Base-by-base conservation (phyloP, 2,888 invertebrate genomes). In the Octodonta nipae region DNA sequence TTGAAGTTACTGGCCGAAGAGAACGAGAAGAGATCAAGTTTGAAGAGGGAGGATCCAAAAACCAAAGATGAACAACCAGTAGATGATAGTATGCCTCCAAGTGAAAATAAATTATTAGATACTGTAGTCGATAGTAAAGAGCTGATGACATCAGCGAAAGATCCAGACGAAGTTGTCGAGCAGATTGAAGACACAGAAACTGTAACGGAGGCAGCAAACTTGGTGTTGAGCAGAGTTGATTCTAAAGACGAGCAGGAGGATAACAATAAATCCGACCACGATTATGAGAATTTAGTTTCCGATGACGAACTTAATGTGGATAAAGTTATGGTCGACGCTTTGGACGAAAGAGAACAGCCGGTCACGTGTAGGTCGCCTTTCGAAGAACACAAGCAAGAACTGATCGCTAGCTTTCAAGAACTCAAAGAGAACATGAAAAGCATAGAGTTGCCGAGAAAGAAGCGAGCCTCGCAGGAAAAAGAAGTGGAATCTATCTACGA, bases 61-160 rank as follows among this genome's bases (percentile, higher is more conserved):
- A n/a, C n/a, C n/a, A n/a, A n/a, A n/a, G n/a, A n/a, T n/a, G n/a
- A n/a, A n/a, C n/a, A n/a, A n/a, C n/a, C n/a, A n/a, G n/a, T n/a
- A n/a, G n/a, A n/a, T n/a, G n/a, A n/a, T n/a, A n/a, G n/a, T n/a
- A n/a, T n/a, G n/a, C n/a, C n/a, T n/a, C n/a, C n/a, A n/a, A n/a
- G n/a, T n/a, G n/a, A n/a, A n/a, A n/a, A n/a, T n/a, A 64, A 68
- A 40, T 50, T 67, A 34, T 43, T 67, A 2, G 52, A 65, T 28
- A 63, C 64, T 13, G 63, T 63, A 0, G 54, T 57, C 8, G 56
- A 57, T 31, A 55, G 52, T 35, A 50, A 41, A 1, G 52, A 55
- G 30, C 38, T 55, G 20, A 42, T 55, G 26, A 42, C 49, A 20
- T 44, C 47, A 6, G 48, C 49, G 33, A 44, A 50, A 25, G 28